Conservation (phyloP, 2,113 vertebrate genomes). For the Xiphophorus couchianus region DNA sequence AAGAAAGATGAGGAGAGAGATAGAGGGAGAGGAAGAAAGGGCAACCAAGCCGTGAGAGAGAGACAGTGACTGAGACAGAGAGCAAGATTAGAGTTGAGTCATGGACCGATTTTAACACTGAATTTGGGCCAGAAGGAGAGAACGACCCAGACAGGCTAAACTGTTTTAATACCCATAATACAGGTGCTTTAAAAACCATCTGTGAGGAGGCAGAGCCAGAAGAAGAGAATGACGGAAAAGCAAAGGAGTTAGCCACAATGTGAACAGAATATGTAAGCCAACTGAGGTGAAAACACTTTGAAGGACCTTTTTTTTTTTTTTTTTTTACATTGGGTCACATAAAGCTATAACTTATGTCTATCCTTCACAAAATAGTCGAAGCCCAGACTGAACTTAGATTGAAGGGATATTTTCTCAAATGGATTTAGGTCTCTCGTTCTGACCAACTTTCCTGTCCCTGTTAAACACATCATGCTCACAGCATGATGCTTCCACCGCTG, state of each 20-base stretch:
- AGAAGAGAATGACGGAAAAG: slow-evolving; percentile 38
- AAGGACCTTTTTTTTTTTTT: neutral
- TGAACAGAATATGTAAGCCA: slow-evolving; percentile 11
- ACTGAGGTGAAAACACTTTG: neutral
- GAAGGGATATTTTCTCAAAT: neutral
- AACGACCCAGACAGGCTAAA: slow-evolving; percentile 66
- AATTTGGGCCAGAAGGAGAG: slow-evolving; percentile 47
- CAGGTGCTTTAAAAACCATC: slow-evolving; percentile 74
- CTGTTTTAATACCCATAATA: slow-evolving; percentile 65
- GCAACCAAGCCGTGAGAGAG: slow-evolving; percentile 8
- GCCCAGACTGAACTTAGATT: neutral
- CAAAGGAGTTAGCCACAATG: slow-evolving; percentile 24
- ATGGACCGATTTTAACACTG: slow-evolving; percentile 54
- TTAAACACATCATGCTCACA: neutral
- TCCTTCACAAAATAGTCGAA: neutral
- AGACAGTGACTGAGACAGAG: slow-evolving; percentile 12
- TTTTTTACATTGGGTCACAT: neutral
- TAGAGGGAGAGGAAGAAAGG: slow-evolving; percentile 23
- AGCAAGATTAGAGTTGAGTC: slow-evolving; percentile 20
- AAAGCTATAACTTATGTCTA: neutral
- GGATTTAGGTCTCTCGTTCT: no score
- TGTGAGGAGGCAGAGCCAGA: slow-evolving; percentile 52
- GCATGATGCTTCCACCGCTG: neutral
- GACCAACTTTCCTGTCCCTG: neutral
- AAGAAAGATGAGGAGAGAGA: slow-evolving; percentile 8